These are phyloP conservation scores for Chitala chitala DNA, from an alignment of 2,113 vertebrate genomes.

Conservation along the genomic window DNA sequence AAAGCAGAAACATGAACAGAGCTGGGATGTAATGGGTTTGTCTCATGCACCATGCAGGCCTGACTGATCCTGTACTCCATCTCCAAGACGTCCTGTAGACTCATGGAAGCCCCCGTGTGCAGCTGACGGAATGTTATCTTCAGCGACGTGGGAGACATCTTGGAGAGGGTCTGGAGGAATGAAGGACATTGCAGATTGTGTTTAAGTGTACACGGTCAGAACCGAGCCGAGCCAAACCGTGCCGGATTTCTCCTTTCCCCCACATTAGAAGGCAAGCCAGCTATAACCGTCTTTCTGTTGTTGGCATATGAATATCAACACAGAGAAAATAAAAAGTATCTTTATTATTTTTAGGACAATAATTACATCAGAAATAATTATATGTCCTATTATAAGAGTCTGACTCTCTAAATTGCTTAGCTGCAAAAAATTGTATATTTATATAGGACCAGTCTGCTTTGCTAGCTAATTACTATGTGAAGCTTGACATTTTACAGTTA, in stretches of 20 bases:
- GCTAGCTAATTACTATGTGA: too few relatives aligned
- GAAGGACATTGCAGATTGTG: background rate
- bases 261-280: background rate
- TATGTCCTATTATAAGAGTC: too few relatives aligned
- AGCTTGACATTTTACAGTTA: too few relatives aligned
- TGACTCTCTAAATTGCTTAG: too few relatives aligned
- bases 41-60: conserved; percentile 79
- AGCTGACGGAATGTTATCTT: conserved; percentile 84
- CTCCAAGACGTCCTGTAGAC: conserved; percentile 73
- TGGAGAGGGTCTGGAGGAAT: conserved; percentile 66
- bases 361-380: too few relatives aligned
- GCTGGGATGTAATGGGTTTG: background rate
- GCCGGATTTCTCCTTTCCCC: background rate
- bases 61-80: conserved; percentile 92
- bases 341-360: too few relatives aligned
- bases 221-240: too few relatives aligned
- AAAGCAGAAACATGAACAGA: background rate
- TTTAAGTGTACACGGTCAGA: background rate
- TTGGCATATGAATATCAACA: too few relatives aligned
- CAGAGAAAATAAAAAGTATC: too few relatives aligned
- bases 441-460: too few relatives aligned
- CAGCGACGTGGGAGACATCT: conserved; percentile 91
- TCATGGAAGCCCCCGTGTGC: conserved; percentile 70
- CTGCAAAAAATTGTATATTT: too few relatives aligned
- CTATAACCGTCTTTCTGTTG: too few relatives aligned